Conservation (phyloP, 2,888 invertebrate genomes). For the Aromia moschata region DNA sequence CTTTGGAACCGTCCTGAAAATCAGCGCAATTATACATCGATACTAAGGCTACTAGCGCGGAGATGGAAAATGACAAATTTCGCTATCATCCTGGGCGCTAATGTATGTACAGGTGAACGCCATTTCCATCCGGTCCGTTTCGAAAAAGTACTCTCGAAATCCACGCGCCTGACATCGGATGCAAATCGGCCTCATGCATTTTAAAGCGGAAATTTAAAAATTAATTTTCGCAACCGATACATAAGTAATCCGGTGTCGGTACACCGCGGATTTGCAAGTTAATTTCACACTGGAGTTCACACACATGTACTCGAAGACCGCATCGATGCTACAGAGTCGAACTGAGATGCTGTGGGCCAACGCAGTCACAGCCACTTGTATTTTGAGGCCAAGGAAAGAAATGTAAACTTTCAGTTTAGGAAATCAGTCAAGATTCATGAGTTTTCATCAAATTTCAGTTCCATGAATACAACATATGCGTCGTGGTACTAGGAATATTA, state of each 20-base stretch:
- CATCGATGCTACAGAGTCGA: not conserved
- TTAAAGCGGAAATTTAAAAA: constrained; percentile 9
- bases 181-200: constrained; percentile 17
- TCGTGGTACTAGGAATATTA: too few relatives aligned
- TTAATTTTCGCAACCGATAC: constrained; percentile 28
- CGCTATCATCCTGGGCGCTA: too few relatives aligned
- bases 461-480: too few relatives aligned
- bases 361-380: too few relatives aligned
- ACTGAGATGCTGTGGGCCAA: not conserved
- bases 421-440: too few relatives aligned
- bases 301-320: not conserved
- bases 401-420: too few relatives aligned
- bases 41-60: too few relatives aligned
- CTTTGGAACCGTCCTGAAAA: too few relatives aligned
- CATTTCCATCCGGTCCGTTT: not conserved
- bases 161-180: constrained; percentile 22
- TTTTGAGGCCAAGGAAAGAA: too few relatives aligned
- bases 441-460: too few relatives aligned
- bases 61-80: too few relatives aligned
- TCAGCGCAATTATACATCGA: too few relatives aligned
- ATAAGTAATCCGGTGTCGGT: constrained; percentile 19
- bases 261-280: constrained; percentile 14
- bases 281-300: constrained; percentile 5
- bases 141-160: not conserved
- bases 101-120: not conserved